Percentiles rank a stretch among this genome's conserved stretches.
Evolutionary conservation across 2,888 invertebrate genomes (phyloP).

Genomic region (Agrilus cyanescens): DNA sequence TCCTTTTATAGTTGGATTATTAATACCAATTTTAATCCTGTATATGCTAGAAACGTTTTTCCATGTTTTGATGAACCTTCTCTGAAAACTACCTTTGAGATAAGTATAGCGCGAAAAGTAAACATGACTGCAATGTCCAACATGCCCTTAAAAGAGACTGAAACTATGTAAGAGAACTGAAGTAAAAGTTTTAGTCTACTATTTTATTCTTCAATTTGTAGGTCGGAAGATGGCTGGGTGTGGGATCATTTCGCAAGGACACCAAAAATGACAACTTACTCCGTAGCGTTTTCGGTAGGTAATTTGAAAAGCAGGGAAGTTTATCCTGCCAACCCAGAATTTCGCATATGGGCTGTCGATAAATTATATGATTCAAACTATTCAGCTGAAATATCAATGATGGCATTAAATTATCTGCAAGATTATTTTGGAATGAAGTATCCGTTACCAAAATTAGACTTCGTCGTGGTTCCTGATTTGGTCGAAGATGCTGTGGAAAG

Average conservation of each 20-base stretch:
- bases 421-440: slow-evolving; percentile 42
- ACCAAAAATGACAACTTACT: slow-evolving; percentile 64
- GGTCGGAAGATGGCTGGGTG: slow-evolving; percentile 38
- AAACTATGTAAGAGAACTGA: slow-evolving; percentile 39
- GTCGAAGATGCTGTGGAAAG: slow-evolving; percentile 44
- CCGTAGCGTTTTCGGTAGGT: slow-evolving; percentile 47
- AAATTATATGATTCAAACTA: slow-evolving; percentile 28
- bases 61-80: slow-evolving; percentile 71
- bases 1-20: slow-evolving; percentile 41
- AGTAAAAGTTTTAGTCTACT: not conserved
- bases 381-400: slow-evolving; percentile 40
- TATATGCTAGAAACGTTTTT: slow-evolving; percentile 52
- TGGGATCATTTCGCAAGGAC: slow-evolving; percentile 52
- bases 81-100: slow-evolving; percentile 62
- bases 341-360: slow-evolving; percentile 36
- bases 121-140: slow-evolving; percentile 57
- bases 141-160: slow-evolving; percentile 49
- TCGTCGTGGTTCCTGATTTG: slow-evolving; percentile 48
- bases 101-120: slow-evolving; percentile 54
- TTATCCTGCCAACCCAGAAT: slow-evolving; percentile 21
- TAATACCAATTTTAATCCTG: slow-evolving; percentile 55
- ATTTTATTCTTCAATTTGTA: slow-evolving; percentile 12
- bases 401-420: slow-evolving; percentile 39
- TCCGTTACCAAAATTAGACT: slow-evolving; percentile 43
- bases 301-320: slow-evolving; percentile 24